A percentile compares a stretch with the other conserved stretches of the same genome.
Evolutionary conservation across 2,113 vertebrate genomes (phyloP).

Genomic region (Pterocles orientalis): DNA sequence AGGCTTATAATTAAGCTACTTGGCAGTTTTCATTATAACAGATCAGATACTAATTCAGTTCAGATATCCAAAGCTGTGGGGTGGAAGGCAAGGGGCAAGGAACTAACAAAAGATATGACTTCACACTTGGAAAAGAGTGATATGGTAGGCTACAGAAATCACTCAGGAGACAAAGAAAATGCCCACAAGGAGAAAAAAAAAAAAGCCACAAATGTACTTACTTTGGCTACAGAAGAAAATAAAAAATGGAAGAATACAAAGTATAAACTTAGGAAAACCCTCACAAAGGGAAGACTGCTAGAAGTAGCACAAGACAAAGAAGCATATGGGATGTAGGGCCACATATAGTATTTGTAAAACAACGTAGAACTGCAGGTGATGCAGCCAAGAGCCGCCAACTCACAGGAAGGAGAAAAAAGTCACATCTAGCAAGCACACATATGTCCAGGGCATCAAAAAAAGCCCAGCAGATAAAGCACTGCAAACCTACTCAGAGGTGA

Average conservation of each 20-base stretch:
- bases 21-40: slow-evolving; percentile 31
- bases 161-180: not conserved
- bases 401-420: not conserved
- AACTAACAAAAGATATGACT: not conserved
- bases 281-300: not conserved
- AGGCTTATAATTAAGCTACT: slow-evolving; percentile 18
- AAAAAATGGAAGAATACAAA: not conserved
- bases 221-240: not conserved
- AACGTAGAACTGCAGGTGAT: not conserved
- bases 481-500: not conserved
- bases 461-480: not conserved
- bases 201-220: not conserved
- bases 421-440: not conserved
- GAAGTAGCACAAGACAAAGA: not conserved
- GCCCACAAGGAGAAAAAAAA: not conserved
- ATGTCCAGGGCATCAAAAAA: not conserved
- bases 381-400: not conserved
- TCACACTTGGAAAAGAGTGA: not conserved
- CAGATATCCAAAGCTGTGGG: not conserved
- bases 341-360: not conserved
- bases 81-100: not conserved
- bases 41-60: not conserved
- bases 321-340: not conserved
- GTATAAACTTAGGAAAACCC: not conserved
- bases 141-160: not conserved